Base-by-base conservation (phyloP, 2,113 vertebrate species). In the Anguilla rostrata region DNA sequence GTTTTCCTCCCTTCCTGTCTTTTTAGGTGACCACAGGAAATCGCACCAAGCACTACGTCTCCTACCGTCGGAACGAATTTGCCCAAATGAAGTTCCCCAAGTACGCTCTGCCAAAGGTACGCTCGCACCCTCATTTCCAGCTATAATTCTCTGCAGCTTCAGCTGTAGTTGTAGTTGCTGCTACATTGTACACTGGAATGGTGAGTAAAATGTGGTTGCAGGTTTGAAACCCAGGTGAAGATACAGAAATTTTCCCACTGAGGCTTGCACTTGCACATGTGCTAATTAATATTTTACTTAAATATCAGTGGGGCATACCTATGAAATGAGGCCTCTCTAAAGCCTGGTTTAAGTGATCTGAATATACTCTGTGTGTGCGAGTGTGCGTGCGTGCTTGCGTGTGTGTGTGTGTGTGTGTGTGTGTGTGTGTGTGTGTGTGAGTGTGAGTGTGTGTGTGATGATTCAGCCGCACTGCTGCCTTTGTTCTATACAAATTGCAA, bases 21-120 rank as follows among this genome's bases (percentile, higher is more conserved):
- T 92, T 16, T 56, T 34, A 99, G 98, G 96, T 97, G 60, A 97
- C 98, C 22, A 93, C 96, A 75, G 94, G 95, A 43, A 99, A 98
- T 91, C 94, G 94, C 29, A 99, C 97, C 83, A 98, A 96, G 84
- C 96, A 99, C 90, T 99, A 96, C 0, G 96, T 99, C 46, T 99
- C 98, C 0, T 97, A 97, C 39, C 96, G 92, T 2, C 96, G 97
- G 46, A 95, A 93, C 15, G 96, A 95, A 16, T 99, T 99, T 83
- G 94, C 97, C 39, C 97, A 95, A 92, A 99, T 99, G 97, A 97
- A 95, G 87, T 94, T 99, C 86, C 98, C 98, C 39, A 99, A 99
- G 92, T 98, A 98, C 0, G 94, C 98, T 0, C 83, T 99, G 85
- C 97, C 98, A 0, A 98, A 98, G 97, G 98, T 99, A 95, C 88